These are phyloP conservation scores for Thaumetopoea pityocampa DNA, from an alignment of 1,140 invertebrate species.

Conservation along the genomic window DNA sequence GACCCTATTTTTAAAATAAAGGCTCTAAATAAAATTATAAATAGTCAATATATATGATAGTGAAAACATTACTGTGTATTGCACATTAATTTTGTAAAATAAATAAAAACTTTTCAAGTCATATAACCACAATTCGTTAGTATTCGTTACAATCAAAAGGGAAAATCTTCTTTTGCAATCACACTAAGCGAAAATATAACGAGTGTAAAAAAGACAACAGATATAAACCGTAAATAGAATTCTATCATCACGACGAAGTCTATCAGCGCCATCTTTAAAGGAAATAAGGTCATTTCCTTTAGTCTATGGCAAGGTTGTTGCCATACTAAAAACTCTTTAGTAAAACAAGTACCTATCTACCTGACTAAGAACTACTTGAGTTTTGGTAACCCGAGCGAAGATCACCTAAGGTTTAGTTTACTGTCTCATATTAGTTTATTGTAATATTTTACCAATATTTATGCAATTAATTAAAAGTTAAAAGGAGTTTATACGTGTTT, in stretches of 20 bases:
- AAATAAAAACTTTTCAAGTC: slow-evolving; percentile 49
- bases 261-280: slow-evolving; percentile 52
- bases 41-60: slow-evolving; percentile 24
- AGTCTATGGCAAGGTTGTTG: slow-evolving; percentile 40
- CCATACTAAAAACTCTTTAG: slow-evolving; percentile 17
- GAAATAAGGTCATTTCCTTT: slow-evolving; percentile 23
- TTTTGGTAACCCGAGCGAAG: too few species aligned
- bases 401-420: too few species aligned
- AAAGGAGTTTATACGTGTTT: too few species aligned
- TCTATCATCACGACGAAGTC: slow-evolving; percentile 33
- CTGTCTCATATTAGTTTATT: too few species aligned
- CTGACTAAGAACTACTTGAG: too few species aligned
- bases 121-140: slow-evolving; percentile 69
- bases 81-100: slow-evolving; percentile 51
- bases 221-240: slow-evolving; percentile 44
- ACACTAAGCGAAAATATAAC: neutral
- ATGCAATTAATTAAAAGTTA: too few species aligned
- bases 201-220: slow-evolving; percentile 40
- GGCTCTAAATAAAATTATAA: slow-evolving; percentile 29
- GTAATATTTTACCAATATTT: too few species aligned
- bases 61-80: slow-evolving; percentile 38
- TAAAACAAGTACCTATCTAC: too few species aligned
- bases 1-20: slow-evolving; percentile 21
- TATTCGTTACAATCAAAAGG: slow-evolving; percentile 70
- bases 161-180: slow-evolving; percentile 30